A percentile compares a stretch with the other conserved stretches of the same genome.
Conservation (phyloP, 2,797 vertebrate species). For the Anguilla pacifica region DNA sequence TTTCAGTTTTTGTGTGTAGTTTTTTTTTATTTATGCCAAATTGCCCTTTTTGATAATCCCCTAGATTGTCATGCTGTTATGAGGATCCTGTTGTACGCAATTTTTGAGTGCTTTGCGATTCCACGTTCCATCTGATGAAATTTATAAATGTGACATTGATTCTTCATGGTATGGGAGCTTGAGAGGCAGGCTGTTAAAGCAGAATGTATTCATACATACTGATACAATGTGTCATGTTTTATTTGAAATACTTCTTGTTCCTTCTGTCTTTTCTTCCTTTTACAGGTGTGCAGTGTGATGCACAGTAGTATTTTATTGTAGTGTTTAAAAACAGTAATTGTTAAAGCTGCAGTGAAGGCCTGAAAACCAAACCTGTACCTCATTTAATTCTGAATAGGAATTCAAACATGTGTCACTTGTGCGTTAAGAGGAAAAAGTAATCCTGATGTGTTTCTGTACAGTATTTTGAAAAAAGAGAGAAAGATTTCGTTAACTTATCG, state of each 20-base stretch:
- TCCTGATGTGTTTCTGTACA: slow-evolving; percentile 26
- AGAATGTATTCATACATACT: slow-evolving; percentile 1
- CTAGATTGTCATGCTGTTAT: background rate
- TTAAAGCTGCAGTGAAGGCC: slow-evolving; percentile 46
- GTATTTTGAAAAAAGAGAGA: slow-evolving; percentile 41
- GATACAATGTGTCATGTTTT: background rate
- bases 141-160: background rate
- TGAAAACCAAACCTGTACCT: slow-evolving; percentile 31
- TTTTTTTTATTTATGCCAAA: background rate
- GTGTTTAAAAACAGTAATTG: slow-evolving; percentile 34
- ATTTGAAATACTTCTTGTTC: slow-evolving; percentile 7
- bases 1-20: slow-evolving; percentile 36
- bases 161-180: background rate
- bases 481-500: slow-evolving; percentile 38
- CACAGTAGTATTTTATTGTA: slow-evolving; percentile 17
- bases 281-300: slow-evolving; percentile 7
- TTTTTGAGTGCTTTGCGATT: background rate
- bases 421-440: slow-evolving; percentile 43
- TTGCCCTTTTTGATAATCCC: background rate
- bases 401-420: slow-evolving; percentile 46
- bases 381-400: slow-evolving; percentile 49
- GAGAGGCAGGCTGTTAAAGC: background rate
- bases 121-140: background rate
- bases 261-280: slow-evolving; percentile 35
- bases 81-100: background rate